phyloP scores from a whole-genome alignment of 2,888 invertebrate genomes.

The Linyphia triangularis region DNA sequence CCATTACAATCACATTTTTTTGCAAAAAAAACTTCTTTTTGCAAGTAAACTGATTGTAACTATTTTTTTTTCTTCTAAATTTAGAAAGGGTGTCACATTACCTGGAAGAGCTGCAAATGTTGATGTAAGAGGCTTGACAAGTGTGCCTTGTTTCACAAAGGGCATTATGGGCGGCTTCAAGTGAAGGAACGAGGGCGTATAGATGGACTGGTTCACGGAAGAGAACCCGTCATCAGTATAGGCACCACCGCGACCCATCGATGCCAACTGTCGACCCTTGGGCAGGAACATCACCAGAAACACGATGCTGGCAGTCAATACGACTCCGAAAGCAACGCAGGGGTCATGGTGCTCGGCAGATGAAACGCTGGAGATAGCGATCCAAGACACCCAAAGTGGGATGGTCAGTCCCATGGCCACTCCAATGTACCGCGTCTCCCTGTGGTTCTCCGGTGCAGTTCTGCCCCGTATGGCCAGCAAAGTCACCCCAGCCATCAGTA shows the following conservation, averaged over 20 bases:
- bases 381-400: constrained; percentile 92
- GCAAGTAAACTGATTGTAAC: too few species aligned
- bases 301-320: constrained; percentile 90
- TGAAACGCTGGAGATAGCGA: constrained; percentile 84
- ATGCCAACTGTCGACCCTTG: constrained; percentile 92
- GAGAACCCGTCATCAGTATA: constrained; percentile 82
- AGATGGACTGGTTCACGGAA: constrained; percentile 86
- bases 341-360: constrained; percentile 81
- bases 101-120: constrained; percentile 67
- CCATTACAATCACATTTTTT: background rate
- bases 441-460: constrained; percentile 94
- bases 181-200: constrained; percentile 95
- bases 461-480: constrained; percentile 89
- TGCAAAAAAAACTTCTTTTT: too few species aligned
- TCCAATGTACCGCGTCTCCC: constrained; percentile 95
- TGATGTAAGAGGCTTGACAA: constrained; percentile 72
- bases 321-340: constrained; percentile 92
- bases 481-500: constrained; percentile 88
- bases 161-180: constrained; percentile 85
- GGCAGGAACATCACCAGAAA: constrained; percentile 96
- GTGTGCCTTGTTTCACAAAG: constrained; percentile 67
- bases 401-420: constrained; percentile 91
- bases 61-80: background rate
- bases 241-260: constrained; percentile 91
- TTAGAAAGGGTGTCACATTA: constrained; percentile 3